Base-by-base conservation (phyloP, 2,888 invertebrate genomes). In the Antitype chi region DNA sequence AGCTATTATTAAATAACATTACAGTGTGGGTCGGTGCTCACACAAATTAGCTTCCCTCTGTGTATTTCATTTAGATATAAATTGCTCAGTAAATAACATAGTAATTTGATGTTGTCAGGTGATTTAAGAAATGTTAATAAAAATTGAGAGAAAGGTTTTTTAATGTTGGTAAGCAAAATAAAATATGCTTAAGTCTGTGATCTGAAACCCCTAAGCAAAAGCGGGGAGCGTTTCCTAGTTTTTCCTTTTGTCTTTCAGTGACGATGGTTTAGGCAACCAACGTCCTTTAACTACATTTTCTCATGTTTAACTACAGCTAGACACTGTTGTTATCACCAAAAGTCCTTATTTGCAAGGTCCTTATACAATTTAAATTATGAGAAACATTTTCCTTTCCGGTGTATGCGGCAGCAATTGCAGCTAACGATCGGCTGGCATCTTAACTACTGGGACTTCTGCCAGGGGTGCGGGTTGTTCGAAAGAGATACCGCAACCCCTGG, bases 31-130 rank as follows among this genome's bases (percentile, higher is more conserved):
- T 79, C 67, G 17, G 23, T 83, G 74, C 70, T 52, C 49, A 64
- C 47, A 60, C 52, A 79, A 82, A 79, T 71, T 83, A 75, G 62
- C 38, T 70, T 70, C 28, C n/a, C 66, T 82, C 53, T 70, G 53
- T 83, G 23, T 67, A n/a, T 32, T 78, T 78, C n/a, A 78, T 75
- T 75, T 69, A 68, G 47, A 63, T 75, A 28, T 69, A 69, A 79
- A 70, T 75, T 73, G 75, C 68, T 32, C 57, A 23, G 43, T 63
- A 32, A 64, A 71, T 72, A 60, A 78, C 53, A 70, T 63, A 28
- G 47, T 74, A 73, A 73, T 82, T 64, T 70, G 23, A 60, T 75
- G 47, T 66, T 78, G 38, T n/a, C 38, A n/a, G n/a, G 20, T 59
- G 20, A 49, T n/a, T 28, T 52, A 25, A 49, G 72, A 63, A 74